Base-by-base conservation (phyloP, 2,888 invertebrate genomes). In the Euplagia quadripunctaria region DNA sequence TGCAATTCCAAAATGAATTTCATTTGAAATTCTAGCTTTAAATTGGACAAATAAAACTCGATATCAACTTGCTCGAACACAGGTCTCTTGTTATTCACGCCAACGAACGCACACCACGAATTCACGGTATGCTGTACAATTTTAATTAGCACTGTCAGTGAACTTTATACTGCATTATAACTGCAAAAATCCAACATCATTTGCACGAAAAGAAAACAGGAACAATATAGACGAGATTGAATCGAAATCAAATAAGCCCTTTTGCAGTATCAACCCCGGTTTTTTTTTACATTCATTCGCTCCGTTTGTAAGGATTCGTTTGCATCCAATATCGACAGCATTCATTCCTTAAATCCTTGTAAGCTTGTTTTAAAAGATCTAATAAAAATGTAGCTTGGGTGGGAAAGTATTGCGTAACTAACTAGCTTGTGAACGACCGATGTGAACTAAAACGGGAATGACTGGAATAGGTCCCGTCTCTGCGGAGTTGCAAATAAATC, bases 211-310 rank as follows among this genome's bases (percentile, higher is more conserved):
- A 77, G 74, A 70, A 80, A 73, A 72, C 73, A 64, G 74, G 71
- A 79, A 83, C 76, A 83, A 81, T 78, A 71, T 76, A 71, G 71
- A 72, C 58, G 73, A 79, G 74, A 86, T 85, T 82, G 82, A 72
- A 81, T 80, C 72, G 77, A 73, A 83, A 84, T 85, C 83, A 80
- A 85, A 84, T 86, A 83, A 83, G 81, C 81, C 14, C 77, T 79
- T 81, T 82, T 80, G 75, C 78, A 77, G 73, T 77, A 81, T 78
- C 75, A 81, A 76, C 73, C 79, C 79, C 51, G 74, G 77, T 79
- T 81, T 83, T 79, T 81, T 84, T 84, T 79, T 81, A 80, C 81
- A 82, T 84, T 81, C 82, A 84, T 84, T 85, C 76, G 74, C 76
- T 77, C 78, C 79, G 75, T 77, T 79, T 75, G 73, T 76, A 74